Evolutionary conservation across 1,140 invertebrate species (phyloP).

Genomic region (Bradysia coprophila): DNA sequence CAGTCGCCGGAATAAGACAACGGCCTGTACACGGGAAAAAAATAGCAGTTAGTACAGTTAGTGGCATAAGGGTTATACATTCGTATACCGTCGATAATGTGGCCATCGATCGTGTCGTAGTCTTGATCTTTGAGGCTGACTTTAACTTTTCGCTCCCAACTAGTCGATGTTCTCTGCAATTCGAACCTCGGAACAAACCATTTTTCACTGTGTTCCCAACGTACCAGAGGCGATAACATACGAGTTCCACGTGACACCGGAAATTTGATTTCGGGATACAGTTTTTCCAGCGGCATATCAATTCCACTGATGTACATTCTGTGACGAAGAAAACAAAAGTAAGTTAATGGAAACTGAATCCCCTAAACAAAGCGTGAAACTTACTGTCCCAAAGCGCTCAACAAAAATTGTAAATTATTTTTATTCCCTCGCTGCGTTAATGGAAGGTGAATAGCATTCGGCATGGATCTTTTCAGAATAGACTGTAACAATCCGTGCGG

Average conservation of each 20-base stretch:
- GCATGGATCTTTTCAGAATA: slow-evolving; percentile 41
- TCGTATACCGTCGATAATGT: slow-evolving; percentile 59
- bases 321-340: neutral
- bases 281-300: slow-evolving; percentile 26
- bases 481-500: slow-evolving; percentile 64
- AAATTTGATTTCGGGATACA: slow-evolving; percentile 46
- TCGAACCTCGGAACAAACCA: slow-evolving; percentile 32
- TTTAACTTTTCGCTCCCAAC: slow-evolving; percentile 37
- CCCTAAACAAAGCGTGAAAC: slow-evolving; percentile 11
- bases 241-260: slow-evolving; percentile 64
- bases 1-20: slow-evolving; percentile 76
- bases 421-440: slow-evolving; percentile 56
- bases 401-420: slow-evolving; percentile 50
- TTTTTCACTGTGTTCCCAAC: slow-evolving; percentile 80
- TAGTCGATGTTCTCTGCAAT: slow-evolving; percentile 19
- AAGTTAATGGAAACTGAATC: neutral
- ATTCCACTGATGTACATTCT: slow-evolving; percentile 26
- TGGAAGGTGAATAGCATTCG: slow-evolving; percentile 44
- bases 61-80: neutral
- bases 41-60: neutral
- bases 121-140: slow-evolving; percentile 45
- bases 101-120: slow-evolving; percentile 60
- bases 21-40: slow-evolving; percentile 32
- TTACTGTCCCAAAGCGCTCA: slow-evolving; percentile 52
- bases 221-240: slow-evolving; percentile 53